Conservation (phyloP, 2,888 invertebrate species). For the Cosmorhoe ocellata region DNA sequence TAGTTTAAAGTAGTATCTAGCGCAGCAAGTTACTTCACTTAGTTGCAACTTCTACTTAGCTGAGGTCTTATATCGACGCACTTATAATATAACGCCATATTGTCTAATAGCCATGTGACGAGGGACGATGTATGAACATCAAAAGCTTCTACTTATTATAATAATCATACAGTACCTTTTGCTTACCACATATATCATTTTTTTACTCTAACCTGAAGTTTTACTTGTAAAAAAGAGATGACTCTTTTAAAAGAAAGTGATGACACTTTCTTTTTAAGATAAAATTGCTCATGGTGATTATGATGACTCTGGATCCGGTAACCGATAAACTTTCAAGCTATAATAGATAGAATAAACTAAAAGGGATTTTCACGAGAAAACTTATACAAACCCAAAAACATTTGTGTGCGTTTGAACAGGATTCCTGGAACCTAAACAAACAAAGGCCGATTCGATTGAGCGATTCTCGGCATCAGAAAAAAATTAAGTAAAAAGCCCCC, state of each 20-base stretch:
- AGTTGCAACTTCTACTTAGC: slow-evolving; percentile 39
- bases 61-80: slow-evolving; percentile 12
- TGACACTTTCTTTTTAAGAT: no score
- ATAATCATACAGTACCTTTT: no score
- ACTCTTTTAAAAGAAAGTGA: no score
- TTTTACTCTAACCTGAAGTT: no score
- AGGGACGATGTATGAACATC: no score
- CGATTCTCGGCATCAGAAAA: slow-evolving; percentile 7
- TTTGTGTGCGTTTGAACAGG: slow-evolving; percentile 12
- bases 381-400: slow-evolving; percentile 5
- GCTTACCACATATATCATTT: no score
- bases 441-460: slow-evolving; percentile 18
- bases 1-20: slow-evolving; percentile 52
- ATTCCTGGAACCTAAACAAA: slow-evolving; percentile 24
- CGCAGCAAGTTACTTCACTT: slow-evolving; percentile 50
- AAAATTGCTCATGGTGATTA: no score
- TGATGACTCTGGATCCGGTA: no score
- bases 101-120: neutral
- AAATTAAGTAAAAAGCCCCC: no score
- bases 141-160: no score
- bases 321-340: no score
- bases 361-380: slow-evolving; percentile 3
- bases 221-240: no score
- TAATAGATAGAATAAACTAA: neutral
- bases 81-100: slow-evolving; percentile 7